These are phyloP conservation scores for Nephila pilipes DNA, from an alignment of 1,140 invertebrate species.

Conservation along the genomic window DNA sequence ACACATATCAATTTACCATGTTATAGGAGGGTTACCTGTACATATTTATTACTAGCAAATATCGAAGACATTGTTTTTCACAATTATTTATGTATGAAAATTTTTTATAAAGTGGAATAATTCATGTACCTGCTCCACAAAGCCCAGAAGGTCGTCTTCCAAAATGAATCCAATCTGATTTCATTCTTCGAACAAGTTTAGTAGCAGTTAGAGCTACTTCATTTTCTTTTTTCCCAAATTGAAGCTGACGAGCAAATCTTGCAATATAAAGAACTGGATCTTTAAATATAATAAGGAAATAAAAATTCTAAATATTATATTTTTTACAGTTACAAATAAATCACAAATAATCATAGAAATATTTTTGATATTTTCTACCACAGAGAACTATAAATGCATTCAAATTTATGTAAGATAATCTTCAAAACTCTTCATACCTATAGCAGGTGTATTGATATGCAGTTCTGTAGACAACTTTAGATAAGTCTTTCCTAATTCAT, in stretches of 20 bases:
- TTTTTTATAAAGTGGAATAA: no score
- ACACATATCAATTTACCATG: no score
- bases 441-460: conserved; percentile 95
- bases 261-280: conserved; percentile 97
- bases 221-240: conserved; percentile 95
- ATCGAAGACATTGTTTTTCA: no score
- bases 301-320: no score
- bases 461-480: conserved; percentile 92
- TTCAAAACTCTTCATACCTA: no score
- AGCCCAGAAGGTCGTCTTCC: conserved; percentile 97
- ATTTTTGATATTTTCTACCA: no score
- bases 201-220: conserved; percentile 97
- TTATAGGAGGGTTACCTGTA: no score
- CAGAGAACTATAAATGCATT: no score
- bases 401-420: not conserved
- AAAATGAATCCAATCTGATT: conserved; percentile 97
- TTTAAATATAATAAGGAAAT: conserved; percentile 81
- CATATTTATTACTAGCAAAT: no score
- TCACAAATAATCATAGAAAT: no score
- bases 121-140: conserved; percentile 92
- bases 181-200: conserved; percentile 97
- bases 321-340: no score
- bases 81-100: no score
- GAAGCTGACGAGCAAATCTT: conserved; percentile 95
- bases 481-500: conserved; percentile 96